Percentiles rank a stretch among this genome's conserved stretches.
Evolutionary conservation across 2,797 vertebrate genomes (phyloP).

Genomic region (Gorsachius magnificus): DNA sequence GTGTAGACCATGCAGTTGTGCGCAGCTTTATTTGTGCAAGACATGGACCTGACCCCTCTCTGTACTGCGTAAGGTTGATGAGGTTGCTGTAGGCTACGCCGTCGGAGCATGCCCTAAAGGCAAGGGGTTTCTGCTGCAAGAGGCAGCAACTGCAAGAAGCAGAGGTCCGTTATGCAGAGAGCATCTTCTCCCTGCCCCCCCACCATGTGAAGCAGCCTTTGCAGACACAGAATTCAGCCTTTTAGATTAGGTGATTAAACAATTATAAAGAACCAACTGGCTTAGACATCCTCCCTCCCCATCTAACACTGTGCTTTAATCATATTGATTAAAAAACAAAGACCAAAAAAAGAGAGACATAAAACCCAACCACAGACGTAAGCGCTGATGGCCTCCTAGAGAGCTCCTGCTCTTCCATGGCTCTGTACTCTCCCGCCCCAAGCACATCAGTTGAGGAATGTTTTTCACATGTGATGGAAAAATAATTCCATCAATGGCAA

Average conservation of each 20-base stretch:
- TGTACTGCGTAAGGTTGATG: background rate
- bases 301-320: background rate
- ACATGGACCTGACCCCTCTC: background rate
- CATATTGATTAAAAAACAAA: background rate
- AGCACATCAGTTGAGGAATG: background rate
- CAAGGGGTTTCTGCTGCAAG: background rate
- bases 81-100: background rate
- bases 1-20: rapidly evolving
- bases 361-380: background rate
- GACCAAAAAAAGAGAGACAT: too few relatives aligned
- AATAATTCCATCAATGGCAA: background rate
- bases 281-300: background rate
- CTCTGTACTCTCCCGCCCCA: background rate
- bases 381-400: background rate
- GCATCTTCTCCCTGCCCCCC: background rate
- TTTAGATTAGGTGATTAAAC: background rate
- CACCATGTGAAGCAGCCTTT: background rate
- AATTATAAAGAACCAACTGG: background rate
- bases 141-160: background rate
- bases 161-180: background rate
- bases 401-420: background rate
- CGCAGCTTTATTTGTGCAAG: background rate
- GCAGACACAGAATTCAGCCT: background rate
- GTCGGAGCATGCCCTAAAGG: background rate
- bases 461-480: background rate